Evolutionary conservation across 1,140 invertebrate species (phyloP).

Genomic region (Saccostrea glomerata): DNA sequence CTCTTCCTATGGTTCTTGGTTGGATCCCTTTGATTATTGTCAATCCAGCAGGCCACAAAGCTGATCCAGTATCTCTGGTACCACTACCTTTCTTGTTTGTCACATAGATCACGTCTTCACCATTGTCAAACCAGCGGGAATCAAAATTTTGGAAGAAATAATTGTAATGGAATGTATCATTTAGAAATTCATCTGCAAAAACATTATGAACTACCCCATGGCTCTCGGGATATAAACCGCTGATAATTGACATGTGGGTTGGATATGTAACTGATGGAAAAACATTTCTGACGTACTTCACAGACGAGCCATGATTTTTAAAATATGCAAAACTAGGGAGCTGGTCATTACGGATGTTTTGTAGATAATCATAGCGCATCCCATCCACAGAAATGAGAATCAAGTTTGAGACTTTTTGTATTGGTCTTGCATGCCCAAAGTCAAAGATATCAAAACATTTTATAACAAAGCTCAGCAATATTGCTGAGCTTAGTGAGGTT

Average conservation of each 20-base stretch:
- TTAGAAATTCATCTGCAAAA: constrained; percentile 82
- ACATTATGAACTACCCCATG: constrained; percentile 87
- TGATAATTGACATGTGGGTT: constrained; percentile 88
- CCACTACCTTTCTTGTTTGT: constrained; percentile 63
- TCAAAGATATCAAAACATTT: neutral
- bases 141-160: constrained; percentile 67
- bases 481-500: neutral
- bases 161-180: constrained; percentile 74
- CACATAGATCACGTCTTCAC: constrained; percentile 73
- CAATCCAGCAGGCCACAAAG: constrained; percentile 57
- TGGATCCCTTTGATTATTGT: constrained; percentile 49
- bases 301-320: constrained; percentile 64
- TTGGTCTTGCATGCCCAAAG: neutral
- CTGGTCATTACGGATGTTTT: constrained; percentile 47
- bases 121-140: constrained; percentile 65
- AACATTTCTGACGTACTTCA: constrained; percentile 75
- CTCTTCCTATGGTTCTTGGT: constrained; percentile 44
- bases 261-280: constrained; percentile 88
- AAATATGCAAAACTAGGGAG: constrained; percentile 70
- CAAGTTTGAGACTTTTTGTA: constrained; percentile 49
- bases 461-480: neutral
- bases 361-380: constrained; percentile 71
- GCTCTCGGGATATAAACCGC: constrained; percentile 84
- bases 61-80: constrained; percentile 54
- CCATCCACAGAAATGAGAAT: constrained; percentile 76